Evolutionary conservation across 2,888 invertebrate genomes (phyloP).

Genomic region (Rhopalosiphum nymphaeae): DNA sequence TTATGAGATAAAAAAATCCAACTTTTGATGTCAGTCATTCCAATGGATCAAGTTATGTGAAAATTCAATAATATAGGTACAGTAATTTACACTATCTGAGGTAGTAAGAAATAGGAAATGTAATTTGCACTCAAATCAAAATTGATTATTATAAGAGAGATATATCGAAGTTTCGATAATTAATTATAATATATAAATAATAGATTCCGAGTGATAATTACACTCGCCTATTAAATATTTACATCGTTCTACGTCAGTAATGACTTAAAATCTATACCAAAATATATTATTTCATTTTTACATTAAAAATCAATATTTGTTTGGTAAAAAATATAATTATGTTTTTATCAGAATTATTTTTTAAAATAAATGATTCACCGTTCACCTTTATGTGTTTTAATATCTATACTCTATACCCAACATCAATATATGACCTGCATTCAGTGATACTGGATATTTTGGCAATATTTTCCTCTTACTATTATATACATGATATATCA

Average conservation of each 20-base stretch:
- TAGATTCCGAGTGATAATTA: too few relatives aligned
- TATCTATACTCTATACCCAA: not conserved
- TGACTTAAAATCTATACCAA: too few relatives aligned
- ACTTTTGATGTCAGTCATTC: not conserved
- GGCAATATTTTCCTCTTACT: not conserved
- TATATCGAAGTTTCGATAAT: too few relatives aligned
- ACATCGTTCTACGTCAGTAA: too few relatives aligned
- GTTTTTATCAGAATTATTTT: not conserved
- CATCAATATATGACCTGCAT: not conserved
- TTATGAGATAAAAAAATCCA: not conserved
- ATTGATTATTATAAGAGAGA: too few relatives aligned
- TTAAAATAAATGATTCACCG: not conserved
- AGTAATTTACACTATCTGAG: too few relatives aligned
- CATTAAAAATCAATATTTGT: not conserved
- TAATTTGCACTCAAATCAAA: too few relatives aligned
- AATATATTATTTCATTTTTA: not conserved
- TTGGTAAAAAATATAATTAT: not conserved
- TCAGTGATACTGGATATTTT: not conserved
- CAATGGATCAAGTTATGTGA: not conserved
- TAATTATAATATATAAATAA: too few relatives aligned
- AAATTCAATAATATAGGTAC: too few relatives aligned
- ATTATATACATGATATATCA: not conserved
- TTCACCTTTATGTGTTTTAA: conserved; percentile 21
- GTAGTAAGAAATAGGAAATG: too few relatives aligned
- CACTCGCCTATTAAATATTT: too few relatives aligned